These are phyloP conservation scores for Ictidomys tridecemlineatus DNA, from an alignment of 2,113 vertebrate genomes.

Conservation along the genomic window DNA sequence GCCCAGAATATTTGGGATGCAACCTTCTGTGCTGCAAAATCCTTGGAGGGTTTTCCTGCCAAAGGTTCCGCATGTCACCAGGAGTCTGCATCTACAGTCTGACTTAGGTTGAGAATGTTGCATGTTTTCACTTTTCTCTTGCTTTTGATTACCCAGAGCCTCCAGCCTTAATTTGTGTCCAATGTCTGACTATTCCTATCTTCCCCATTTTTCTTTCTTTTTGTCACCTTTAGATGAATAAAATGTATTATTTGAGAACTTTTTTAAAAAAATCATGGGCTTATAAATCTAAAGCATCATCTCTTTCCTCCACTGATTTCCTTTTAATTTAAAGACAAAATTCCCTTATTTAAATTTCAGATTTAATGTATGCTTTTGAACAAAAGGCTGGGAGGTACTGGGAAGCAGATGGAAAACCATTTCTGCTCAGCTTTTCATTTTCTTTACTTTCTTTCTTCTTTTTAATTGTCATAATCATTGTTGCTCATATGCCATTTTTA, in stretches of 20 bases:
- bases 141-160: neutral
- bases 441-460: neutral
- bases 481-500: no score
- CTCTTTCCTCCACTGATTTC: neutral
- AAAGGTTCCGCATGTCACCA: neutral
- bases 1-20: neutral
- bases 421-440: neutral
- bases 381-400: neutral
- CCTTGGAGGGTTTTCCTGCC: neutral
- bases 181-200: neutral
- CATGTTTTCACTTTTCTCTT: neutral
- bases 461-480: neutral
- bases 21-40: accelerated
- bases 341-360: neutral
- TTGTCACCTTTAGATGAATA: neutral
- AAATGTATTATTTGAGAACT: neutral
- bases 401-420: neutral
- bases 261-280: neutral
- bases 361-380: neutral
- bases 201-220: neutral
- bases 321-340: neutral
- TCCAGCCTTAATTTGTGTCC: neutral
- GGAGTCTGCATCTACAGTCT: accelerated
- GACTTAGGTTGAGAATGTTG: neutral
- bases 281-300: neutral